Percentiles rank a stretch among this genome's conserved stretches.
Evolutionary conservation across 2,113 vertebrate species (phyloP).

Genomic region (Tetrax tetrax): DNA sequence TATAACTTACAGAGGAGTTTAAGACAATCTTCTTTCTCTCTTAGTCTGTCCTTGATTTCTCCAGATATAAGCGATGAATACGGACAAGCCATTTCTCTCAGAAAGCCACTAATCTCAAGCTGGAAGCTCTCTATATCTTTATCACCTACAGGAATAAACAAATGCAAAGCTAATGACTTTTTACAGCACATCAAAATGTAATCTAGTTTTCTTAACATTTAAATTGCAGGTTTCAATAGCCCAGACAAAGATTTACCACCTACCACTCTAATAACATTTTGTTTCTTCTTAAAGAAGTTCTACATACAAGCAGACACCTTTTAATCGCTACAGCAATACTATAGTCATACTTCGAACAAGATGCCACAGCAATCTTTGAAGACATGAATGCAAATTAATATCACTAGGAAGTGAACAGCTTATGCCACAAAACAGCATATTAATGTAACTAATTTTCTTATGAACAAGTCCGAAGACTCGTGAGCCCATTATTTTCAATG

Average conservation of each 20-base stretch:
- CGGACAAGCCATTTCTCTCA: constrained; percentile 91
- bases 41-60: constrained; percentile 80
- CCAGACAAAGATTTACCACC: background rate
- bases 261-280: background rate
- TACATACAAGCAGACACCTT: background rate
- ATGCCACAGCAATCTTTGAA: background rate
- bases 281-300: background rate
- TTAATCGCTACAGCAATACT: background rate
- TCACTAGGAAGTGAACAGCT: background rate
- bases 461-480: background rate
- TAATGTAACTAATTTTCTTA: background rate
- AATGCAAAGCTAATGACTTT: background rate
- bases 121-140: constrained; percentile 86
- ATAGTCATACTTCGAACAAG: background rate
- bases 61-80: constrained; percentile 79
- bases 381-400: background rate
- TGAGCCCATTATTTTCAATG: background rate
- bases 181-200: background rate
- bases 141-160: constrained; percentile 53
- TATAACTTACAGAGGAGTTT: constrained; percentile 85
- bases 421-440: fast-evolving
- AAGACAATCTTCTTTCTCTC: constrained; percentile 83
- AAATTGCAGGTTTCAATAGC: background rate
- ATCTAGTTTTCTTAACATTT: background rate
- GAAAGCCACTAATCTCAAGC: constrained; percentile 87